Conservation (phyloP, 2,113 vertebrate species). For the Channa argus region DNA sequence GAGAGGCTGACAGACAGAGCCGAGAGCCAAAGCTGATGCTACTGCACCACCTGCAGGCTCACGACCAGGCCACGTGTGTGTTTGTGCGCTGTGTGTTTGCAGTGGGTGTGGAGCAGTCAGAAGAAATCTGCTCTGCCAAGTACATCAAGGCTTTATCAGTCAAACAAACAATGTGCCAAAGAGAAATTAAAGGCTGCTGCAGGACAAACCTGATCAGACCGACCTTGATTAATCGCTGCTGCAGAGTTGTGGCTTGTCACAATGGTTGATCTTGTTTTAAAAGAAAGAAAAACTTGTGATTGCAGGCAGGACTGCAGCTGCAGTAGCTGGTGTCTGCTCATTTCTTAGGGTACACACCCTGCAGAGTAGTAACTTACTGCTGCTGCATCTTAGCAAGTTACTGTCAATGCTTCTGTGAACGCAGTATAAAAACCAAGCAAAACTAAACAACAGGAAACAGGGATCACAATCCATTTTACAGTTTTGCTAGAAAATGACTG, state of each 20-base stretch:
- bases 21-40: slow-evolving; percentile 78
- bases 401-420: too few species aligned
- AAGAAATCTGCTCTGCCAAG: slow-evolving; percentile 3
- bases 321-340: slow-evolving; percentile 21
- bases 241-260: background rate
- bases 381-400: slow-evolving; percentile 5
- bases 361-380: slow-evolving; percentile 33
- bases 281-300: background rate
- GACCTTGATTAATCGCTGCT: background rate
- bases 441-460: too few species aligned
- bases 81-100: slow-evolving; percentile 1
- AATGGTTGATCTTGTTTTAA: background rate
- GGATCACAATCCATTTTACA: background rate
- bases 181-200: background rate
- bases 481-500: background rate
- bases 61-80: slow-evolving; percentile 23
- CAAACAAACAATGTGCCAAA: background rate
- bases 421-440: too few species aligned
- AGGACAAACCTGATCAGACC: background rate
- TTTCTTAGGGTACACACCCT: slow-evolving; percentile 54
- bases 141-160: background rate
- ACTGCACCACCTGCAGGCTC: slow-evolving; percentile 86
- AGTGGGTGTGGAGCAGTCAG: slow-evolving; percentile 32
- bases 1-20: slow-evolving; percentile 57
- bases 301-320: slow-evolving; percentile 12